Conservation (phyloP, 1,140 invertebrate species). For the Spodoptera frugiperda region DNA sequence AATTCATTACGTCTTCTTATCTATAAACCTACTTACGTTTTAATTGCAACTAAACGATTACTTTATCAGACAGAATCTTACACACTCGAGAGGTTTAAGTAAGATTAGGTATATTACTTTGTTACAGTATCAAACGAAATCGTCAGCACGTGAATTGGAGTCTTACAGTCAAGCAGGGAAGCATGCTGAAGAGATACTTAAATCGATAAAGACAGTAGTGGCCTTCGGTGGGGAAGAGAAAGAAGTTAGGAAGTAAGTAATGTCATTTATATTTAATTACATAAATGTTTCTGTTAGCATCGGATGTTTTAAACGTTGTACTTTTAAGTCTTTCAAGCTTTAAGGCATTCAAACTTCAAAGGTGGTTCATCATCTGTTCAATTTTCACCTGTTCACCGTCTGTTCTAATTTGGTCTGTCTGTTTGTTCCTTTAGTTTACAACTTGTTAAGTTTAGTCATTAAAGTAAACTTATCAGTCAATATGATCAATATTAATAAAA, state of each 20-base stretch:
- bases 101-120: conserved; percentile 2
- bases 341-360: too few species aligned
- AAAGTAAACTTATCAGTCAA: too few species aligned
- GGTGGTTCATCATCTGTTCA: too few species aligned
- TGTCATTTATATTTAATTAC: too few species aligned
- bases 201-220: conserved; percentile 91
- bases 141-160: conserved; percentile 89
- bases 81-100: not conserved
- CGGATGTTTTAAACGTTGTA: too few species aligned
- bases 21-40: conserved; percentile 8
- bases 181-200: conserved; percentile 93
- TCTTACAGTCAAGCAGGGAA: conserved; percentile 93
- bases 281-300: too few species aligned
- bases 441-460: too few species aligned
- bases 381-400: too few species aligned
- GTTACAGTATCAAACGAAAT: conserved; percentile 87
- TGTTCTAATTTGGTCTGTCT: too few species aligned
- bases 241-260: conserved; percentile 89
- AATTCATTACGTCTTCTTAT: conserved; percentile 4
- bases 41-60: conserved; percentile 10
- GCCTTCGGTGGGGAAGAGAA: conserved; percentile 93
- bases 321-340: too few species aligned
- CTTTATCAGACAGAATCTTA: not conserved
- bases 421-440: too few species aligned
- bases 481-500: too few species aligned